Evolutionary conservation across 2,113 vertebrate genomes (phyloP).

Genomic region (Calidris pugnax): DNA sequence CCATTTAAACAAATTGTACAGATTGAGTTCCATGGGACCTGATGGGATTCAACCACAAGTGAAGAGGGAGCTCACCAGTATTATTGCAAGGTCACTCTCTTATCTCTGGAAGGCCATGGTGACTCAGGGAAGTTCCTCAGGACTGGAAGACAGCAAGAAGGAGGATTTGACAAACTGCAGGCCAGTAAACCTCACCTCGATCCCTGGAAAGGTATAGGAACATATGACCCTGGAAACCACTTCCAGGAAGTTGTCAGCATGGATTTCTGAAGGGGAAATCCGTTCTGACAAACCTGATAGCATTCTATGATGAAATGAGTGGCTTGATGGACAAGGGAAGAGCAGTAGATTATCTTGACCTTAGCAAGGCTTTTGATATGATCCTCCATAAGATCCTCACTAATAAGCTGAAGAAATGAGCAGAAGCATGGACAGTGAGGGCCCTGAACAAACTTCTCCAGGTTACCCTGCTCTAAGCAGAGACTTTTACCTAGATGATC

Average conservation of each 20-base stretch:
- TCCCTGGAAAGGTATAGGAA: not conserved
- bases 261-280: not conserved
- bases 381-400: not conserved
- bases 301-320: not conserved
- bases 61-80: not conserved
- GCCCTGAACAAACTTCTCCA: not conserved
- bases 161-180: not conserved
- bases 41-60: not conserved
- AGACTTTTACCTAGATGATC: rapidly evolving
- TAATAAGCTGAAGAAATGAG: not conserved
- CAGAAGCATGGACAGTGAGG: not conserved
- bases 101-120: not conserved
- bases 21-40: not conserved
- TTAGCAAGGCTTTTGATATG: not conserved
- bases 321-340: not conserved
- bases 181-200: not conserved
- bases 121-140: not conserved
- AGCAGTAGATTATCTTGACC: not conserved
- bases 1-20: not conserved
- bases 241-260: not conserved
- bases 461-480: not conserved
- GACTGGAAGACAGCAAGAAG: not conserved
- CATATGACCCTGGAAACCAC: not conserved
- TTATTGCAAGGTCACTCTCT: not conserved
- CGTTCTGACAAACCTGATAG: not conserved